phyloP scores from a whole-genome alignment of 2,888 invertebrate genomes.

The Oscheius myriophilus region DNA sequence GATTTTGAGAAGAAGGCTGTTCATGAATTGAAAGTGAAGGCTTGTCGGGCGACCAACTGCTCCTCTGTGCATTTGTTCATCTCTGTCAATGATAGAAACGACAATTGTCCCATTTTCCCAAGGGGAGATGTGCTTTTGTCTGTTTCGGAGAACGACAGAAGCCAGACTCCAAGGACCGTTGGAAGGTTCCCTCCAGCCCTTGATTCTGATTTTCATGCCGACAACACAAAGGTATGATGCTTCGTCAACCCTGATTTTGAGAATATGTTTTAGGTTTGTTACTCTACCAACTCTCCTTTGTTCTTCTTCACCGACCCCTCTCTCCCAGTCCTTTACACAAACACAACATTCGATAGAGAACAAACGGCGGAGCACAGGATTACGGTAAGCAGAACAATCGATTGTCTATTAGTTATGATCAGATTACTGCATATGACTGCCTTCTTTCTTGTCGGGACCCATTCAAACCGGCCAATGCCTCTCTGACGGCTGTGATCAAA shows the following conservation, averaged over 20 bases:
- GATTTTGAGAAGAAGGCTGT: conserved; percentile 60
- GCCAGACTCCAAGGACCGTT: conserved; percentile 34
- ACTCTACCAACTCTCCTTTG: conserved; percentile 43
- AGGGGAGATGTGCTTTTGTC: conserved; percentile 45
- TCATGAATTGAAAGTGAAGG: conserved; percentile 50
- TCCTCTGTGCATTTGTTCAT: conserved; percentile 50
- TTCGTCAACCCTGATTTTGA: neutral
- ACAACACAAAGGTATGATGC: conserved; percentile 44
- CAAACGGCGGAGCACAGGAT: conserved; percentile 47
- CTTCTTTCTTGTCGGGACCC: conserved; percentile 50
- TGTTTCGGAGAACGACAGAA: conserved; percentile 46
- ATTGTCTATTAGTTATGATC: too few species aligned
- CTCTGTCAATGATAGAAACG: conserved; percentile 58
- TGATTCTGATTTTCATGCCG: conserved; percentile 53
- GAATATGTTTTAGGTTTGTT: conserved; percentile 44
- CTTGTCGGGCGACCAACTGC: conserved; percentile 45
- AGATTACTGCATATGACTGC: conserved; percentile 54
- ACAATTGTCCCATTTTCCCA: conserved; percentile 60
- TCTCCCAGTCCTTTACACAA: conserved; percentile 49
- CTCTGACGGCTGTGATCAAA: conserved; percentile 41
- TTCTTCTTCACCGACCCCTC: conserved; percentile 49
- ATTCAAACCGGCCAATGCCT: conserved; percentile 44
- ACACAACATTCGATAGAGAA: conserved; percentile 49
- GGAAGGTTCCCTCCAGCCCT: conserved; percentile 51
- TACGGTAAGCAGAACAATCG: conserved; percentile 36